Percentiles rank a stretch among this genome's conserved stretches.
phyloP scores from a whole-genome alignment of 2,888 invertebrate genomes.

The Brassicogethes aeneus region DNA sequence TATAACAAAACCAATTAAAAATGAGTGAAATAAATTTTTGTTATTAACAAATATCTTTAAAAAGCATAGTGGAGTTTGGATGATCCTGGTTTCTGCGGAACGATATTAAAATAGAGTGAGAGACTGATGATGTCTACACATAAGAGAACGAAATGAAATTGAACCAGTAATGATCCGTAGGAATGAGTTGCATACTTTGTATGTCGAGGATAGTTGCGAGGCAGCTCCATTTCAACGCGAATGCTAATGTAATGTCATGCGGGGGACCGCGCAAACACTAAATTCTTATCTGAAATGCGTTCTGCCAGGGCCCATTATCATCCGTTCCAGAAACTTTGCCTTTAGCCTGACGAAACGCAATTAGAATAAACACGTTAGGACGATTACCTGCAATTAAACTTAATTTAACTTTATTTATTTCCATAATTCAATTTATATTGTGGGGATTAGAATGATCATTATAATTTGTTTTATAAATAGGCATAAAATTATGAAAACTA shows the following conservation, averaged over 20 bases:
- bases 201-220: neutral
- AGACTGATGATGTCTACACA: neutral
- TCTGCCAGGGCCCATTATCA: slow-evolving; percentile 5
- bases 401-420: slow-evolving; percentile 1
- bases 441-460: no score
- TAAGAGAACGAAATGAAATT: neutral
- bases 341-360: slow-evolving; percentile 9
- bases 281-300: slow-evolving; percentile 14
- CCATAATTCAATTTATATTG: no score
- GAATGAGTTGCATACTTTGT: neutral
- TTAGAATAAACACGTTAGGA: slow-evolving; percentile 12
- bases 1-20: no score
- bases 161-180: neutral
- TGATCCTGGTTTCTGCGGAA: no score
- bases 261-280: neutral
- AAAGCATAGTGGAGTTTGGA: no score
- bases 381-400: slow-evolving; percentile 10
- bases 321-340: slow-evolving; percentile 6
- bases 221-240: neutral
- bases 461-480: no score
- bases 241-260: slow-evolving; percentile 1
- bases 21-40: no score
- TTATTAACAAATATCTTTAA: no score
- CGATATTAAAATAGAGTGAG: no score
- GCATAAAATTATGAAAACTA: no score